phyloP scores from a whole-genome alignment of 2,888 invertebrate species.

The Pecten maximus region DNA sequence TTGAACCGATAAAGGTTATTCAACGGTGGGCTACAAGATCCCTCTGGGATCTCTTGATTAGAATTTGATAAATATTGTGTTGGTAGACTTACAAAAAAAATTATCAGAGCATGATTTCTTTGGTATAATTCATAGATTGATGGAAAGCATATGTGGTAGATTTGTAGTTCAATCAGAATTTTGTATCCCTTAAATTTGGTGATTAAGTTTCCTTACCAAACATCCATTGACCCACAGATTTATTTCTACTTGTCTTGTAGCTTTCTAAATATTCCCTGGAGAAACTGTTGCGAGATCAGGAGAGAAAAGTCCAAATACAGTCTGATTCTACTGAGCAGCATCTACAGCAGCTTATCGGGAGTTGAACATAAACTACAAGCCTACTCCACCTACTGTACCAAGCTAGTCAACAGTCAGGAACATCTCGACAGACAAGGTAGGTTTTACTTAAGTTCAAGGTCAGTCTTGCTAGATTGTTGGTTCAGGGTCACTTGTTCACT shows the following conservation, averaged over 20 bases:
- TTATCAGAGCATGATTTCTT: too few species aligned
- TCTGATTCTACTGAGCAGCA: conserved; percentile 66
- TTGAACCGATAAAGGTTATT: too few species aligned
- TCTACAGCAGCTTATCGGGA: conserved; percentile 64
- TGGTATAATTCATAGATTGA: too few species aligned
- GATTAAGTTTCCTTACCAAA: too few species aligned
- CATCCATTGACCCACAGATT: background rate
- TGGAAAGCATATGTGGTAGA: too few species aligned
- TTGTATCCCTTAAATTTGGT: background rate
- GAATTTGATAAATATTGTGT: too few species aligned
- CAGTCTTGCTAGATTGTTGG: background rate
- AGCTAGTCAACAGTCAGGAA: conserved; percentile 61
- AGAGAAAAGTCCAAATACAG: conserved; percentile 68
- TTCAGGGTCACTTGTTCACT: background rate
- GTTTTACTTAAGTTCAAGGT: conserved; percentile 40
- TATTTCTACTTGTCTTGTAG: conserved; percentile 56
- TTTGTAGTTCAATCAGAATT: too few species aligned
- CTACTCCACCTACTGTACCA: conserved; percentile 58
- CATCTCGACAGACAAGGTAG: conserved; percentile 71
- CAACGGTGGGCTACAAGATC: too few species aligned
- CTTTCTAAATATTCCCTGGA: conserved; percentile 70
- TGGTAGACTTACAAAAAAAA: too few species aligned
- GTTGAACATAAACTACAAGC: conserved; percentile 64
- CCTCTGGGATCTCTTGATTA: too few species aligned
- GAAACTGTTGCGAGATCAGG: conserved; percentile 70